Evolutionary conservation across 1,140 invertebrate genomes (phyloP).

Genomic region (Brachionus calyciflorus): DNA sequence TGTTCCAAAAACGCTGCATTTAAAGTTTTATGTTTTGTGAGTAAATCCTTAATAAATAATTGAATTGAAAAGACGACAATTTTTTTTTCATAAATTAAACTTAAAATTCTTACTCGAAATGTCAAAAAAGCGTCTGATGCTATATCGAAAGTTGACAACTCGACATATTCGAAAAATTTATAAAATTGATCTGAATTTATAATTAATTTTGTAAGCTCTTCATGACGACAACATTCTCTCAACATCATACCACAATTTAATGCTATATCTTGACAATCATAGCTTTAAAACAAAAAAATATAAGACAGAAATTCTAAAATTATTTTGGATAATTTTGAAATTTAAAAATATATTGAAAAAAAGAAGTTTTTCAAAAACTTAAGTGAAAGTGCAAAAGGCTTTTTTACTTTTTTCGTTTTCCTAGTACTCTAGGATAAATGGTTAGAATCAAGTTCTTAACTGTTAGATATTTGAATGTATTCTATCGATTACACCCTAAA

Average conservation of each 20-base stretch:
- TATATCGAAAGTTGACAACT: slow-evolving; percentile 99
- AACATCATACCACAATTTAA: slow-evolving; percentile 98
- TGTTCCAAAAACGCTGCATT: slow-evolving; percentile 96
- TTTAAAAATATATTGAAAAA: no score
- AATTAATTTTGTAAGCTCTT: slow-evolving; percentile 95
- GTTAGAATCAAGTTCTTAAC: no score
- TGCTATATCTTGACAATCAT: slow-evolving; percentile 97
- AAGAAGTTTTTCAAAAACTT: no score
- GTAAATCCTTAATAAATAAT: slow-evolving; percentile 75
- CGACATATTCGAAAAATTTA: slow-evolving; percentile 98
- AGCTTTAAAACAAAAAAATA: slow-evolving; percentile 69
- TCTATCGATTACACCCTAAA: no score
- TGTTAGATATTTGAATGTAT: no score
- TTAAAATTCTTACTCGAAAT: slow-evolving; percentile 83
- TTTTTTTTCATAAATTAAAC: neutral
- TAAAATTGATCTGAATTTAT: slow-evolving; percentile 96
- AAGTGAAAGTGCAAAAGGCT: no score
- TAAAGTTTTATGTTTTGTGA: slow-evolving; percentile 95
- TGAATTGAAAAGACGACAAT: no score
- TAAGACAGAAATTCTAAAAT: no score
- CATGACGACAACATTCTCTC: slow-evolving; percentile 92
- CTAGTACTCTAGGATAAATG: no score
- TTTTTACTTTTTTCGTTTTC: no score
- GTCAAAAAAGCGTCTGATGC: slow-evolving; percentile 99
- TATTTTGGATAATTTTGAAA: no score